Evolutionary conservation across 2,888 invertebrate genomes (phyloP), one percentile per base, ranked within the genome.

Genomic region (Drosophila falleni): DNA sequence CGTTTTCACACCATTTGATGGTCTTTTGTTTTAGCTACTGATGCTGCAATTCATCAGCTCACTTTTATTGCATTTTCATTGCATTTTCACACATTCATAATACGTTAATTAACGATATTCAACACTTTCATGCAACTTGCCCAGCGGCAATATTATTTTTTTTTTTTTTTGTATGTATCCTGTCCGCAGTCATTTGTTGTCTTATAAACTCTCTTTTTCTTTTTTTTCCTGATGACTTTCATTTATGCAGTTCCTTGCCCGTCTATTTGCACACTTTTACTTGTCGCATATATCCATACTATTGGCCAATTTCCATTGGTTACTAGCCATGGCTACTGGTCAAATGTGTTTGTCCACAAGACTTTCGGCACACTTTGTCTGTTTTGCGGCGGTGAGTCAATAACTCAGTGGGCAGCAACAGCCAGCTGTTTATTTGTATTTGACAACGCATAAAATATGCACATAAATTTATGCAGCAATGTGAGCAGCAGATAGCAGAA

Each of bases 191-290:
- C 59, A 68, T 74, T 78, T 70, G 78, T 67, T 61, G 35, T 26
- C 26, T 70, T 67, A 66, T 74, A 68, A 71, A 78, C 79, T 76
- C 75, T 73, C 71, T 78, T 77, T 19, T 19, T 77, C 2, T 19
- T 19, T 19, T 19, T 19, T 76, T 74, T 65, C 78, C 78, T 78
- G 78, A 55, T 79, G 87, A 84, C 84, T 84, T 84, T 84, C 84
- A 87, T 87, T 85, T 81, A 71, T 46, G 62, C 39, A 58, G 41
- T 39, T 61, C 51, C 59, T 50, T 11, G 13, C 33, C 71, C 59
- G 68, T 74, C 71, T 85, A 74, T 87, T 83, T 87, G 87, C 78
- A 62, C 73, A 85, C 85, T 89, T 89, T 78, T 87, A 89, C 87
- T 80, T 80, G 79, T 67, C 74, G 66, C 54, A 50, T 44, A 44